phyloP scores from a whole-genome alignment of 2,797 vertebrate species.

The Mustela erminea region DNA sequence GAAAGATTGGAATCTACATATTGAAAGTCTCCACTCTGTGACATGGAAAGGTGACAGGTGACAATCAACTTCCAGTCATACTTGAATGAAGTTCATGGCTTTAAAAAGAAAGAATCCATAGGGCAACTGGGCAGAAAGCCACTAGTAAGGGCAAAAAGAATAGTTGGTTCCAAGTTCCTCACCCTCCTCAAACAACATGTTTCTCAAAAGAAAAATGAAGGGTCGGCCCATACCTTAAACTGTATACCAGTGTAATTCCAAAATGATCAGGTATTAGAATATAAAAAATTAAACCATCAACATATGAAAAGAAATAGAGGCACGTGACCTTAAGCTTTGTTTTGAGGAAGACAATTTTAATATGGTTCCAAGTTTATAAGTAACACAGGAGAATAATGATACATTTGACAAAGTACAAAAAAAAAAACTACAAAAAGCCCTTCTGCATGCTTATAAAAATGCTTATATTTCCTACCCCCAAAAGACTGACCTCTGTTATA shows the following conservation, averaged over 20 bases:
- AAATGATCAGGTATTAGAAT: neutral
- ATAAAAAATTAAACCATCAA: neutral
- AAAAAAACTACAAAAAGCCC: neutral
- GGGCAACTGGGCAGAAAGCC: neutral
- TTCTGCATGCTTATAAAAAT: neutral
- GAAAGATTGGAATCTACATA: neutral
- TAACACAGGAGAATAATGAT: neutral
- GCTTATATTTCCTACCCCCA: neutral
- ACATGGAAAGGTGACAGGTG: neutral
- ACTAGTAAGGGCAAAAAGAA: neutral
- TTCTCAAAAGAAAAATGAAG: neutral
- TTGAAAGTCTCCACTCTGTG: neutral
- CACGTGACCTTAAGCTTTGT: neutral
- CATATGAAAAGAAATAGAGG: neutral
- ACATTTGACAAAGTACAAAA: neutral
- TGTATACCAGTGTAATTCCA: neutral
- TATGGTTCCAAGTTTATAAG: neutral
- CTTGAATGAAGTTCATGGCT: neutral
- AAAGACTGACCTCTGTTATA: neutral
- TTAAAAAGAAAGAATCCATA: neutral
- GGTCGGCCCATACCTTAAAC: neutral
- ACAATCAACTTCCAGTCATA: neutral
- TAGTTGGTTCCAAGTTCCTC: neutral
- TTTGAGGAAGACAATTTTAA: neutral
- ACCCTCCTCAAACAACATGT: neutral